Base-by-base conservation (phyloP, 2,113 vertebrate genomes). In the Toxotes chatareus region DNA sequence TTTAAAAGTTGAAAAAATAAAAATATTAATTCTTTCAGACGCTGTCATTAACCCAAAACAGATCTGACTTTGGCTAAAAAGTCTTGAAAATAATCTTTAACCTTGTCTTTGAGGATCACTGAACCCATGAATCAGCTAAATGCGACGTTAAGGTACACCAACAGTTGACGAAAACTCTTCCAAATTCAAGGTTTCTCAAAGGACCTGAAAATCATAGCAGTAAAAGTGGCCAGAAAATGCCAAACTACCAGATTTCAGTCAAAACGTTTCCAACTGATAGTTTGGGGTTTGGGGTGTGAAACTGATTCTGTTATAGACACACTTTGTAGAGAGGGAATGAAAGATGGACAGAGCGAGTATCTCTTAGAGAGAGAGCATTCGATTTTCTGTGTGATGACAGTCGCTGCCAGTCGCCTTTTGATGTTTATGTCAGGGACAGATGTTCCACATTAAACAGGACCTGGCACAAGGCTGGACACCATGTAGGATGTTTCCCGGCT, bases 391-490 rank as follows among this genome's bases (percentile, higher is more conserved):
- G 46, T 1, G 53, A 65, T 42, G 61, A 65, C 73, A 36, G 44
- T 21, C 2, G 36, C 40, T 71, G 77, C 73, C 87, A 73, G 76
- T 68, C 5, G 2, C 38, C 4, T 10, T 82, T 83, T 86, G 70
- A 90, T 81, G 76, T 85, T 86, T 69, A 72, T 62, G 88, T 68
- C 55, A 7, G 7, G 73, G 74, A 63, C 89, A 88, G 85, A 88
- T 92, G 88, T 83, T 87, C 5, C 51, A 78, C 81, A 87, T 91
- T 83, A 84, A 85, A 75, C 44, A 51, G 66, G 71, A 73, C 56
- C 76, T 91, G 88, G 65, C 75, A 74, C 40, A 21, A 79, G 67
- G 49, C 46, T 56, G 65, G 72, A 76, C 82, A 82, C 75, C 55
- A 56, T 64, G 69, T 70, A 76, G 56, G 34, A 81, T 21, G 51